These are phyloP conservation scores for Phylloscopus collybita DNA, from an alignment of 2,797 vertebrate genomes.

Conservation along the genomic window DNA sequence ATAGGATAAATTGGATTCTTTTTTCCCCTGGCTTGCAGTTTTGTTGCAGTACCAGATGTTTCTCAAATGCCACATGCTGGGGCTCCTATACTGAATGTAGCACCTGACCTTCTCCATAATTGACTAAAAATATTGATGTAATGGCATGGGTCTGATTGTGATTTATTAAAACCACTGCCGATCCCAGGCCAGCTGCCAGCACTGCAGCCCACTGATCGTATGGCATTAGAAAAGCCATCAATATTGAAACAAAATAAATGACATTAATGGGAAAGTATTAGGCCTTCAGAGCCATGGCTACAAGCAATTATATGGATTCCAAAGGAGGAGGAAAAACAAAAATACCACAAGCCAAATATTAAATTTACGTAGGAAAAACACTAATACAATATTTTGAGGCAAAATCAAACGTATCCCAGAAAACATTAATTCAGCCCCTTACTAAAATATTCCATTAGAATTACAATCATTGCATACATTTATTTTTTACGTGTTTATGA, in stretches of 20 bases:
- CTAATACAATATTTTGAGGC: constrained; percentile 48
- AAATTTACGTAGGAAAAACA: constrained; percentile 71
- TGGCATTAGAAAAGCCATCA: constrained; percentile 99
- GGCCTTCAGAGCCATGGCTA: constrained; percentile 85
- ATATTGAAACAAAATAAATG: constrained; percentile 93
- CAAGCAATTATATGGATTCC: constrained; percentile 85
- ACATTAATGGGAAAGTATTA: constrained; percentile 92
- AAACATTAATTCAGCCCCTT: constrained; percentile 54
- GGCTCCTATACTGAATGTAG: constrained; percentile 86
- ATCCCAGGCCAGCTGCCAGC: constrained; percentile 96
- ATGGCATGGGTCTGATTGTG: constrained; percentile 99
- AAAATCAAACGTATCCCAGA: constrained; percentile 63
- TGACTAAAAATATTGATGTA: constrained; percentile 99
- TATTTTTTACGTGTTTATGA: constrained; percentile 71
- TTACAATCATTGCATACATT: constrained; percentile 66
- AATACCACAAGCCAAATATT: constrained; percentile 76
- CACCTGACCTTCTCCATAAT: constrained; percentile 99
- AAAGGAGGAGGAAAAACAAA: constrained; percentile 76
- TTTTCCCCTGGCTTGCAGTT: constrained; percentile 80
- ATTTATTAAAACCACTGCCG: constrained; percentile 98
- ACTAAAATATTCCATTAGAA: constrained; percentile 57
- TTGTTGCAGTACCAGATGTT: constrained; percentile 92
- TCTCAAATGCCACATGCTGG: constrained; percentile 88
- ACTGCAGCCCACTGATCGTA: constrained; percentile 93
- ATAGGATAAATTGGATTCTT: constrained; percentile 84